These are phyloP conservation scores for Triplophysa rosa DNA, from an alignment of 2,113 vertebrate genomes.

Conservation along the genomic window DNA sequence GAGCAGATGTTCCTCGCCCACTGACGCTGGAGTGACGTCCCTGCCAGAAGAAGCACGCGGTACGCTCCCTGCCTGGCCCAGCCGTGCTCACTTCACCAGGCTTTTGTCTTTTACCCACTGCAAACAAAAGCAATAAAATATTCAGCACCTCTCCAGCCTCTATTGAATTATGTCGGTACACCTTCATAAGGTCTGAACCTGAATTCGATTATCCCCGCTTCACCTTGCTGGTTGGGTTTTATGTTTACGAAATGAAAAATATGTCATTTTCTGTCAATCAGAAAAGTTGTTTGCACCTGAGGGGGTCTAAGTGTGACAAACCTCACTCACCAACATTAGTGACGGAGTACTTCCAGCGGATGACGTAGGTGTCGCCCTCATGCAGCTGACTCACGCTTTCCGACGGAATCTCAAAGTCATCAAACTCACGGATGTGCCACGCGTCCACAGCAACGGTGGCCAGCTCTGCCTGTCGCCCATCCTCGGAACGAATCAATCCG, in stretches of 20 bases:
- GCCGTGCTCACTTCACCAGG: constrained; percentile 72
- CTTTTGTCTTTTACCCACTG: constrained; percentile 76
- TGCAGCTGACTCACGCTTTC: constrained; percentile 77
- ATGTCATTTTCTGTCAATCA: too few species aligned
- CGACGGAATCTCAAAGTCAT: constrained; percentile 68
- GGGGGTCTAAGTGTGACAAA: not conserved
- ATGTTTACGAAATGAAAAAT: not conserved
- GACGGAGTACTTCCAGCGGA: constrained; percentile 80
- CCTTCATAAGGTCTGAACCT: not conserved
- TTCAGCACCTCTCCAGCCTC: not conserved
- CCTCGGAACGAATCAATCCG: constrained; percentile 71
- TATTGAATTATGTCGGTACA: not conserved
- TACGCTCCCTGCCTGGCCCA: constrained; percentile 72
- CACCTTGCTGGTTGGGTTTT: not conserved
- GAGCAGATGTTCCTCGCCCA: constrained; percentile 78
- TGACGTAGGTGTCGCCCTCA: constrained; percentile 75
- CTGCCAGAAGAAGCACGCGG: constrained; percentile 81
- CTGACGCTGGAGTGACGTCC: constrained; percentile 73
- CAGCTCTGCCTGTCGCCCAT: constrained; percentile 72
- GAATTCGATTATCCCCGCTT: not conserved
- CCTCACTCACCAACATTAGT: constrained; percentile 72
- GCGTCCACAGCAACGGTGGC: constrained; percentile 68
- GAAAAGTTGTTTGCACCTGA: too few species aligned
- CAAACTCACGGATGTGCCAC: constrained; percentile 79
- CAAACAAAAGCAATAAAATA: not conserved